phyloP scores from a whole-genome alignment of 2,113 vertebrate species.

The Halcyon malimbica region DNA sequence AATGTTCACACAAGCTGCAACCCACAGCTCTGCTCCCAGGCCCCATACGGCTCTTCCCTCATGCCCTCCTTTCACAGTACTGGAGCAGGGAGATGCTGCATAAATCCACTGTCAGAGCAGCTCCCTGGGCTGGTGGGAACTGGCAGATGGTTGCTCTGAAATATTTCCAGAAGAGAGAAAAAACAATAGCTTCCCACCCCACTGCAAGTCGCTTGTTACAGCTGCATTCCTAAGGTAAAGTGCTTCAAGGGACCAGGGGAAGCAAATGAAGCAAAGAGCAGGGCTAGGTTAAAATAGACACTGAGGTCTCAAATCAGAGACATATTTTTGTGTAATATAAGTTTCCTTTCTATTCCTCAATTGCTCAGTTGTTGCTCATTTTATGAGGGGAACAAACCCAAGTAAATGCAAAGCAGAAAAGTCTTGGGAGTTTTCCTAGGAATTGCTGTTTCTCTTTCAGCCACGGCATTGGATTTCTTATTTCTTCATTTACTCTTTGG shows the following conservation, averaged over 20 bases:
- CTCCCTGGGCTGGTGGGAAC: background rate
- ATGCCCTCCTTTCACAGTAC: background rate
- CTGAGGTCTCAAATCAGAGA: background rate
- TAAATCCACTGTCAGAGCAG: background rate
- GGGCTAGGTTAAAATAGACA: background rate
- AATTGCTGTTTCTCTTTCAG: background rate
- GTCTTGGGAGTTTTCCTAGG: background rate
- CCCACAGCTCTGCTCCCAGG: background rate
- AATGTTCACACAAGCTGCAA: background rate
- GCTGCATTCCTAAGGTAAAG: background rate
- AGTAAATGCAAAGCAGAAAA: background rate
- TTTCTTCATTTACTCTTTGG: background rate
- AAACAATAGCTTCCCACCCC: background rate
- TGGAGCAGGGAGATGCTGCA: background rate
- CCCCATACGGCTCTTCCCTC: background rate
- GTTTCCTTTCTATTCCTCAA: background rate
- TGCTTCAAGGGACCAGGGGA: background rate
- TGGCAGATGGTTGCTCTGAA: constrained; percentile 26
- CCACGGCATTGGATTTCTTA: background rate
- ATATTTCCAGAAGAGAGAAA: constrained; percentile 5
- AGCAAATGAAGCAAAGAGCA: background rate
- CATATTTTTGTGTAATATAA: background rate
- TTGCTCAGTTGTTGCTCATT: background rate
- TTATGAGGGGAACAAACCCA: background rate
- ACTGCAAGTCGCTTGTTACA: background rate